Conservation (phyloP, 2,888 invertebrate species). For the Megaustenia siamemsis region DNA sequence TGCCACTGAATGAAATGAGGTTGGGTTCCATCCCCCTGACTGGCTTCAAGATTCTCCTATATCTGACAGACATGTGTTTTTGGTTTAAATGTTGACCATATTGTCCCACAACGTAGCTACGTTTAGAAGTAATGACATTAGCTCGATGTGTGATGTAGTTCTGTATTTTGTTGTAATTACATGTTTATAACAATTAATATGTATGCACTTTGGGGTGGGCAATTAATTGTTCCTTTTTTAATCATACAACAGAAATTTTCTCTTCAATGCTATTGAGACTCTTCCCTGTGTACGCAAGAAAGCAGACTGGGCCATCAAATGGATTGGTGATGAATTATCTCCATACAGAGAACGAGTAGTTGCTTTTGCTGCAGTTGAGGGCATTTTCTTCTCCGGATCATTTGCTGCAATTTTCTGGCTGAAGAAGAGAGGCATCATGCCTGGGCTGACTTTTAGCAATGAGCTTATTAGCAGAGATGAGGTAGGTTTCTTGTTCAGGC, state of each 20-base stretch:
- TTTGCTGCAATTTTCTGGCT: conserved; percentile 99
- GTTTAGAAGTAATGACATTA: not conserved
- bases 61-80: no score
- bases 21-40: no score
- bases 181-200: no score
- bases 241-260: conserved; percentile 83
- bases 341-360: conserved; percentile 96
- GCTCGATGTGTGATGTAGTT: no score
- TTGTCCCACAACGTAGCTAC: no score
- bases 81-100: no score
- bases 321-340: conserved; percentile 92
- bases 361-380: conserved; percentile 99
- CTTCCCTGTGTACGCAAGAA: conserved; percentile 97
- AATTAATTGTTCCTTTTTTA: not conserved
- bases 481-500: conserved; percentile 81
- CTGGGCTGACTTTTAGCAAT: conserved; percentile 98
- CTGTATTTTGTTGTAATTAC: no score
- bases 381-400: conserved; percentile 99
- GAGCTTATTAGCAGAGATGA: conserved; percentile 98
- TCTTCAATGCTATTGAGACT: conserved; percentile 98
- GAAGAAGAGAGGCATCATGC: conserved; percentile 98
- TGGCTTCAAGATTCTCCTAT: no score
- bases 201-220: no score
- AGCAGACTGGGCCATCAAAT: conserved; percentile 98
- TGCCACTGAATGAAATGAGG: no score